Base-by-base conservation (phyloP, 2,113 vertebrate species). In the Eleginops maclovinus region DNA sequence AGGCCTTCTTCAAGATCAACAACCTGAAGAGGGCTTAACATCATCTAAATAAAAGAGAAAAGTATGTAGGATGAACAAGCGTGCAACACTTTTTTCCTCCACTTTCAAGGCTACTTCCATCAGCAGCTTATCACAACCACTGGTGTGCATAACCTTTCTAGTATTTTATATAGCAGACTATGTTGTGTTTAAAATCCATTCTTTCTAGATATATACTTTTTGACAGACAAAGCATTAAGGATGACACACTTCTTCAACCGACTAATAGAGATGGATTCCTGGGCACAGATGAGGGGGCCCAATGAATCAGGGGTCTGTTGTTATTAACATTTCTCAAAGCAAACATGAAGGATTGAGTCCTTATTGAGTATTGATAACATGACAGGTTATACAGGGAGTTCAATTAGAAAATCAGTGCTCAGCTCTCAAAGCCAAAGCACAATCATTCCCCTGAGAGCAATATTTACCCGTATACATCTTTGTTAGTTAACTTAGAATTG, bases 241-340 rank as follows among this genome's bases (percentile, higher is more conserved):
- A 50, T 50, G 31, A 36, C 31, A 36, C 12, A 26, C 40, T 53
- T 22, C 58, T 26, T 46, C 40, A 51, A 50, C 46, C 22, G 14
- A 61, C 50, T 19, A 54, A 67, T 22, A 82, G 68, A 66, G 51
- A 66, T 19, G 43, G 72, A 82, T 82, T 61, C 75, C 40, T 46
- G 9, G 60, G n/a, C 17, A 40, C 14, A 59, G 77, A 75, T 19
- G 26, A 66, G 54, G 62, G 47, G 36, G 64, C 62, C 63, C 12
- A 9, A 22, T 31, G 8, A 49, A 31, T 58, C 44, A 36, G 17
- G 40, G 15, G 70, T 7, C 31, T 36, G 31, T 5, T 70, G 9
- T 67, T 56, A 58, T 84, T 81, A 78, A 44, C 3, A 8, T 9
- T 46, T 78, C 62, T 58, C 9, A 50, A 55, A 21, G 49, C 13